A percentile compares a stretch with the other conserved stretches of the same genome.
These are phyloP conservation scores for Karalla daura DNA, from an alignment of 2,797 vertebrate genomes.

Conservation along the genomic window DNA sequence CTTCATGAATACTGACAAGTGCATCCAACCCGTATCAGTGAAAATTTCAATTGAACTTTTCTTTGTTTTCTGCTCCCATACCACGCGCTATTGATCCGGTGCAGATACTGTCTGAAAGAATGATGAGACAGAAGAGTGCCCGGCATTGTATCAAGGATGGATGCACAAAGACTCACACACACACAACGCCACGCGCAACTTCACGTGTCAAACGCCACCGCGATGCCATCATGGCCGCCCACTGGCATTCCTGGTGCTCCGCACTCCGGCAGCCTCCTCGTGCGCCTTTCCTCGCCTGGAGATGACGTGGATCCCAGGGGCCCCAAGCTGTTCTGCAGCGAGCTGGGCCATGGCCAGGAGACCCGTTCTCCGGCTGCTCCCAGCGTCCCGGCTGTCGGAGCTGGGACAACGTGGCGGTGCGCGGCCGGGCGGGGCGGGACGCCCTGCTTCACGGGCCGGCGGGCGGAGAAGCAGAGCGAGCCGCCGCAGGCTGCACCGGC, in stretches of 20 bases:
- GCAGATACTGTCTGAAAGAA: conserved; percentile 14
- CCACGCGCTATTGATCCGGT: conserved; percentile 9
- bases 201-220: background rate
- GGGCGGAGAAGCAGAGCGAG: conserved; percentile 23
- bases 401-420: conserved; percentile 7
- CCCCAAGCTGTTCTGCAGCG: conserved; percentile 17
- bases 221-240: background rate
- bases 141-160: background rate
- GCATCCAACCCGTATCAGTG: background rate
- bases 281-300: conserved; percentile 11
- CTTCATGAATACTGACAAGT: background rate
- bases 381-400: conserved; percentile 42
- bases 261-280: background rate
- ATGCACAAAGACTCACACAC: background rate
- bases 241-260: conserved; percentile 1
- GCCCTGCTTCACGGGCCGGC: conserved; percentile 16
- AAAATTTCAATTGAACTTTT: background rate
- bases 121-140: background rate
- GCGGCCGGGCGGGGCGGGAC: background rate
- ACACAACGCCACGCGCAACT: background rate
- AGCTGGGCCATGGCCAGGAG: conserved; percentile 16
- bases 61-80: background rate
- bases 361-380: conserved; percentile 29
- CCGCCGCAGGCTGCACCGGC: conserved; percentile 17
- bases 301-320: conserved; percentile 5